Evolutionary conservation across 2,797 vertebrate genomes (phyloP), one percentile per base, ranked within the genome.

Genomic region (Microtus agrestis): DNA sequence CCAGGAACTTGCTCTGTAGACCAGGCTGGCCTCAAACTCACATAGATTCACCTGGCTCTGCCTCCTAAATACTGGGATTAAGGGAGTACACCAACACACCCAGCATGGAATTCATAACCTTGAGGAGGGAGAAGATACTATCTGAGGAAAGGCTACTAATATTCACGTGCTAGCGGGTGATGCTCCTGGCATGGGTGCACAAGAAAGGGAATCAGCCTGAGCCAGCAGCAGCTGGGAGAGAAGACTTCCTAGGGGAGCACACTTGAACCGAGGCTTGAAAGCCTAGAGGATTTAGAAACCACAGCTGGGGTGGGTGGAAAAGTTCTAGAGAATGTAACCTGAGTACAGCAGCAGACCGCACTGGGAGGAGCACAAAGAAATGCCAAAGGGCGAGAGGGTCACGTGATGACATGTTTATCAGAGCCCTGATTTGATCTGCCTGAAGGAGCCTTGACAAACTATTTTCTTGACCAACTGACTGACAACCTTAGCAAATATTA

Each of bases 301-400:
- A 15, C 8, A 91, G n/a, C 76, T 89, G 5, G 21, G 46, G 77
- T 54, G 21, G 73, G 14, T 69, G n/a, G 1, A 54, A 11, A 27
- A 11, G 61, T 88, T 89, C 73, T 54, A 79, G 71, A 93, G 77
- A 93, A n/a, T 25, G 1, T 73, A 91, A 80, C 19, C 37, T 3
- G 65, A 96, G 23, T 80, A 91, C 97, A 97, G 93, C 25, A 78
- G 89, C 15, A 89, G 59, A 23, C 25, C 73, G 21, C 88, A 46
- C 15, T 34, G 61, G 43, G 90, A 63, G 85, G 31, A 74, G 51
- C 37, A 69, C 84, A 95, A 96, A 48, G 31, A 95, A 82, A 94
- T 31, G 25, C 25, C 82, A 40, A 74, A 67, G 8, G 21, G 37
- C 74, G n/a, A 82, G 86, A 88, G 74, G 77, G 31, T 87, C 86